Evolutionary conservation across 1,140 invertebrate species (phyloP), one percentile per base, ranked within the genome.

Genomic region (Wiebesia pumilae): DNA sequence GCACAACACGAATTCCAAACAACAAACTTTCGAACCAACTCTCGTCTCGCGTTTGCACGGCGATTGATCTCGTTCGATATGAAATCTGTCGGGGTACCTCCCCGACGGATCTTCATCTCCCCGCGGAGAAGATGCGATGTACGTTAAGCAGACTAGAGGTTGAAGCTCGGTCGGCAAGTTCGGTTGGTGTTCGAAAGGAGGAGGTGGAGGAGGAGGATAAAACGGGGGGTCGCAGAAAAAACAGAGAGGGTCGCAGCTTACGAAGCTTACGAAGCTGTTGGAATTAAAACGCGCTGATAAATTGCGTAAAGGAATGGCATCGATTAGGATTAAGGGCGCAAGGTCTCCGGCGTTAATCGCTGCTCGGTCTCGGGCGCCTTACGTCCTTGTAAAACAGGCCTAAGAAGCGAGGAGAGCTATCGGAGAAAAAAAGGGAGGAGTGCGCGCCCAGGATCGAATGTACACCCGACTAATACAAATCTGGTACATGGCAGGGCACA

Each of bases 341-440:
- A 30, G 40, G 54, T 30, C 58, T 58, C 71, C n/a, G 33, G 35
- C 78, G 54, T 38, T 58, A 73, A 83, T 84, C 58, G 40, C 27
- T 14, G 75, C n/a, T 35, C 1, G 19, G 4, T 38, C 7, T 47
- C 38, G 43, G 3, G 38, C 43, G 81, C 30, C 16, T 40, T 58
- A 65, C 54, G 47, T 33, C 62, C 83, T 14, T 85, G 83, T 85
- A 85, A 85, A 80, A 80, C 83, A 85, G 21, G 77, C 14, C 40
- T 71, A 71, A 69, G 62, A 27, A 47, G 35, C 65, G 6, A 0
- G 0, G 14, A 51, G 51, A 38, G 30, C 12, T 9, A n/a, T 14
- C 51, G 24, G n/a, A n/a, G n/a, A 33, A 33, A n/a, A 9, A 30
- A 7, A 12, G 67, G 30, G 19, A 38, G 12, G 33, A 71, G 67